Evolutionary conservation across 2,888 invertebrate genomes (phyloP).

Genomic region (Ichneumoninae sp.): DNA sequence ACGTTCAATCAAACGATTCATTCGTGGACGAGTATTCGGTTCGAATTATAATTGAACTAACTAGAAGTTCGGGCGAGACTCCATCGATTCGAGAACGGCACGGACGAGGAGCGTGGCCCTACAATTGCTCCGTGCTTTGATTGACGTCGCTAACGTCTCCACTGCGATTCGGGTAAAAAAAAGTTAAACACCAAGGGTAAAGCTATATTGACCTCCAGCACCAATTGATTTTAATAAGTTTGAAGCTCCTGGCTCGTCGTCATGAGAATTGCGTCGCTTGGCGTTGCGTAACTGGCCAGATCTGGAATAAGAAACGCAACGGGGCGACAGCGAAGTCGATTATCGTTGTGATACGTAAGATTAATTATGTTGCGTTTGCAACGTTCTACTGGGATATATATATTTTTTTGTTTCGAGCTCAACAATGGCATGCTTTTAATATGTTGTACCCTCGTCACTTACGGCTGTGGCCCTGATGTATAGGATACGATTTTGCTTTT

Average conservation of each 20-base stretch:
- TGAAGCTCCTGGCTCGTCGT: slow-evolving; percentile 83
- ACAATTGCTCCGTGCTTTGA: slow-evolving; percentile 9
- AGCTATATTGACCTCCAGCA: slow-evolving; percentile 45
- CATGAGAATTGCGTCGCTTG: slow-evolving; percentile 88
- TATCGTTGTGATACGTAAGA: slow-evolving; percentile 4
- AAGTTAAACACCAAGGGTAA: slow-evolving; percentile 30
- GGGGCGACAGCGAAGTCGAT: slow-evolving; percentile 33
- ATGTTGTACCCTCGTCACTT: slow-evolving; percentile 75
- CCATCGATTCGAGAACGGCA: neutral
- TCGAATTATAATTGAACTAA: slow-evolving; percentile 13
- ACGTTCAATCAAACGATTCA: slow-evolving; percentile 16
- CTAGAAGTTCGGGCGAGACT: slow-evolving; percentile 14
- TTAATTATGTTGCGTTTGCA: neutral
- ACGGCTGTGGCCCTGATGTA: slow-evolving; percentile 82
- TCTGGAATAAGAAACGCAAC: slow-evolving; percentile 79
- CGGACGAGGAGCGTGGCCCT: slow-evolving; percentile 1
- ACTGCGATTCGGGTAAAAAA: slow-evolving; percentile 10
- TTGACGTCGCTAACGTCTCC: slow-evolving; percentile 3
- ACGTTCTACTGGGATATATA: neutral
- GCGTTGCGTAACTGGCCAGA: slow-evolving; percentile 87
- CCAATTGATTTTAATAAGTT: slow-evolving; percentile 77
- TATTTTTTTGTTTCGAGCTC: neutral
- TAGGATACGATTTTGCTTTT: slow-evolving; percentile 78
- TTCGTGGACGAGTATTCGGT: slow-evolving; percentile 8
- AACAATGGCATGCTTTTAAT: slow-evolving; percentile 29